These are phyloP conservation scores for rat (Rattus norvegicus) DNA, from an alignment of 2,113 vertebrate species.

Conservation along the genomic window DNA sequence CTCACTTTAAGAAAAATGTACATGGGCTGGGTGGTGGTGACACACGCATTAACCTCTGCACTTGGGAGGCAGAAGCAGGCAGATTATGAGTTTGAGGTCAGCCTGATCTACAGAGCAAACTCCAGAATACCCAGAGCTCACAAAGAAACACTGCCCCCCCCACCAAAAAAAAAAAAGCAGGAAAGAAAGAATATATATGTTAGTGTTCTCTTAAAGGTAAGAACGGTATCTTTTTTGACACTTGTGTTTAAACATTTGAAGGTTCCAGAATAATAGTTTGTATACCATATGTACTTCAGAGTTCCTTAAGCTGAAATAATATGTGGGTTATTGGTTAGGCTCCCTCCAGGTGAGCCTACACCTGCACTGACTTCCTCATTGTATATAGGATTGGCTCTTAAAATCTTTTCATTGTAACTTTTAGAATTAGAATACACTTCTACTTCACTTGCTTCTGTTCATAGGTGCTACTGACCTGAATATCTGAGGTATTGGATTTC, in stretches of 20 bases:
- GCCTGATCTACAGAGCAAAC: neutral
- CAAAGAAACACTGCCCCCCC: too few relatives aligned
- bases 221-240: slow-evolving; percentile 30
- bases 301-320: neutral
- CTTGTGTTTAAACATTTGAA: slow-evolving; percentile 44
- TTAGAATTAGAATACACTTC: slow-evolving; percentile 62
- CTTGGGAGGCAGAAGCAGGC: neutral
- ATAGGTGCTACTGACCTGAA: slow-evolving; percentile 51
- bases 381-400: neutral
- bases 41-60: neutral
- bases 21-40: neutral
- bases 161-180: too few relatives aligned
- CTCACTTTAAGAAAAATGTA: neutral
- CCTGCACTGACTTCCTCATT: neutral
- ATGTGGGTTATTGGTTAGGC: neutral
- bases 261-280: neutral
- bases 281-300: neutral
- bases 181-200: neutral
- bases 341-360: neutral
- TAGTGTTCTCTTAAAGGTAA: slow-evolving; percentile 36
- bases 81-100: neutral
- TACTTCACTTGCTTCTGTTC: slow-evolving; percentile 67
- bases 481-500: slow-evolving; percentile 61
- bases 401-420: slow-evolving; percentile 50
- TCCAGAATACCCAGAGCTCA: neutral